Percentiles rank a stretch among this genome's conserved stretches.
These are phyloP conservation scores for Tuta absoluta DNA, from an alignment of 2,888 invertebrate species.

Conservation along the genomic window DNA sequence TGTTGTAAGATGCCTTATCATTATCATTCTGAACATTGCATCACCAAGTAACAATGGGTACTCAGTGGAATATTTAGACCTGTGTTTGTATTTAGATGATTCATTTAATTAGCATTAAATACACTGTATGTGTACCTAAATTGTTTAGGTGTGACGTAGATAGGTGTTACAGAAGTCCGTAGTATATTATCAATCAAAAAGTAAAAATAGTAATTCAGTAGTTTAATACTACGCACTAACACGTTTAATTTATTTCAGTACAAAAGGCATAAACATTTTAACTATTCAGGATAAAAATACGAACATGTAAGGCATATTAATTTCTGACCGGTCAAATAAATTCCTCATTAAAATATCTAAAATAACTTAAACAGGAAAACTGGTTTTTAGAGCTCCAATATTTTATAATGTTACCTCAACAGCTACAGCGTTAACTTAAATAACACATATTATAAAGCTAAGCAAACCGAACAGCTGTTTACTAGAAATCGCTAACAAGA, in stretches of 20 bases:
- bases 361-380: constrained; percentile 11
- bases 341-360: not conserved
- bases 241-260: no score
- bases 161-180: not conserved
- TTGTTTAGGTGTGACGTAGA: not conserved
- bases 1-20: constrained; percentile 17
- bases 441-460: not conserved
- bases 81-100: not conserved
- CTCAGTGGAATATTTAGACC: constrained; percentile 5
- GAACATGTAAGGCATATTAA: not conserved
- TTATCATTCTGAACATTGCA: not conserved
- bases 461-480: constrained; percentile 18
- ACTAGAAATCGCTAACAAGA: constrained; percentile 1
- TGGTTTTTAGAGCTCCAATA: not conserved
- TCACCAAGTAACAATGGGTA: constrained; percentile 3
- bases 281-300: no score
- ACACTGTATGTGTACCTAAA: not conserved
- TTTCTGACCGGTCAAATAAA: not conserved
- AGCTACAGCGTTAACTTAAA: not conserved
- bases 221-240: no score
- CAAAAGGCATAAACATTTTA: no score
- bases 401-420: not conserved
- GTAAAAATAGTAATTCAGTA: no score
- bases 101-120: not conserved
- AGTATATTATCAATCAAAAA: no score